These are phyloP conservation scores for Cistogaster globosa DNA, from an alignment of 2,888 invertebrate genomes.

Conservation along the genomic window DNA sequence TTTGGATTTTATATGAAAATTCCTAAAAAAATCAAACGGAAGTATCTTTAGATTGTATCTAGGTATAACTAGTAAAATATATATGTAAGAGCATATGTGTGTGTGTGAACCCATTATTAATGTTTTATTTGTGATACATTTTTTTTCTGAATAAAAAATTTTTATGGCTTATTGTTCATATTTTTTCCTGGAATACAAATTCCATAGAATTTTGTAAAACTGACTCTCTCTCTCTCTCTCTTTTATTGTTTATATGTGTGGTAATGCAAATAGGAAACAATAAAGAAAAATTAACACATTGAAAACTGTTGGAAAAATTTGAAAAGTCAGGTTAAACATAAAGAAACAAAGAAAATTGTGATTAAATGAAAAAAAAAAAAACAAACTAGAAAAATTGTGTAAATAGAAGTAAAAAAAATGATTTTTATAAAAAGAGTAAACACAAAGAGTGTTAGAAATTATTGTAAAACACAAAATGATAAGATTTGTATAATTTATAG, in stretches of 20 bases:
- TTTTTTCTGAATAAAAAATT: background rate
- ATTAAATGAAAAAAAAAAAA: background rate
- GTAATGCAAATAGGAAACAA: conserved; percentile 28
- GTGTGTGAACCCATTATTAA: conserved; percentile 5
- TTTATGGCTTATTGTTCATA: conserved; percentile 27
- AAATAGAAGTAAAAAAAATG: no score
- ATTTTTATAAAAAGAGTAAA: no score
- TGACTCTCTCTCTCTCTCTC: background rate
- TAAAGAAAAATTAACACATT: conserved; percentile 13
- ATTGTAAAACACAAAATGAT: no score
- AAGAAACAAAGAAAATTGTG: background rate
- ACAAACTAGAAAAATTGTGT: background rate
- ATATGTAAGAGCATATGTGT: background rate
- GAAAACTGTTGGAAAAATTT: conserved; percentile 37
- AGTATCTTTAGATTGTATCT: conserved; percentile 21
- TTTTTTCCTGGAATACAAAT: conserved; percentile 32
- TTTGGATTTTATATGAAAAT: conserved; percentile 11
- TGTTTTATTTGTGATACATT: conserved; percentile 22
- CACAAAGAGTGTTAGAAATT: no score
- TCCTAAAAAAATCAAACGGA: conserved; percentile 24
- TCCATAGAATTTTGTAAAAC: conserved; percentile 12
- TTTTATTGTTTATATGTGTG: background rate
- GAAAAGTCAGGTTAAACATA: conserved; percentile 48
- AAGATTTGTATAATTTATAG: no score
- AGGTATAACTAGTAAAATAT: conserved; percentile 2